These are phyloP conservation scores for Enteromius viviparus DNA, from an alignment of 2,797 vertebrate species.

Conservation along the genomic window DNA sequence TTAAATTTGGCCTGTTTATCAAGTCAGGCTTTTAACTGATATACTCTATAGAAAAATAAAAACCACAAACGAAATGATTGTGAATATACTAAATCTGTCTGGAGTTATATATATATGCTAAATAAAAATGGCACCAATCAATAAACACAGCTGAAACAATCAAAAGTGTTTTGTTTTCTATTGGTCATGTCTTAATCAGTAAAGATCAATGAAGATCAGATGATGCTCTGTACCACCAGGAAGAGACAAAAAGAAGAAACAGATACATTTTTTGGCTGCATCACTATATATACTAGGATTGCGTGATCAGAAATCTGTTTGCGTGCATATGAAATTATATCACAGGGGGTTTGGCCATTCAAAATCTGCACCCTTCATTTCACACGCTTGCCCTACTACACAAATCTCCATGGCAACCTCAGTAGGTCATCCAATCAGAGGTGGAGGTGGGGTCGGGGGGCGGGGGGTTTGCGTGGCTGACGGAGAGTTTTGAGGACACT, in stretches of 20 bases:
- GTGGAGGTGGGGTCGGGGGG: slow-evolving; percentile 72
- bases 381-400: slow-evolving; percentile 73
- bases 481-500: slow-evolving; percentile 59
- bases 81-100: not conserved
- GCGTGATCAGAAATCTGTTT: slow-evolving; percentile 10
- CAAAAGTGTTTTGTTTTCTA: not conserved
- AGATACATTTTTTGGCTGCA: not conserved
- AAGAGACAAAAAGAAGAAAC: not conserved
- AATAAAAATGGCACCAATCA: not conserved
- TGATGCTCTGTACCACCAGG: not conserved
- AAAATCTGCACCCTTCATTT: slow-evolving; percentile 73
- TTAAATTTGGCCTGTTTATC: not conserved
- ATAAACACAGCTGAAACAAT: not conserved
- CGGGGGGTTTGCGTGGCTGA: slow-evolving; percentile 39
- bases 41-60: not conserved
- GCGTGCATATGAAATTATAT: slow-evolving; percentile 31
- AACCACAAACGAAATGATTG: not conserved
- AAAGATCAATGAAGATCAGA: slow-evolving; percentile 6
- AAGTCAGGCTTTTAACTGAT: not conserved
- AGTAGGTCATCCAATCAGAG: slow-evolving; percentile 85
- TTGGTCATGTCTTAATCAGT: not conserved
- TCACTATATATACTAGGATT: not conserved
- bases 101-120: not conserved
- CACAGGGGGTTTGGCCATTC: slow-evolving; percentile 60
- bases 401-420: slow-evolving; percentile 81